phyloP scores from a whole-genome alignment of 1,140 invertebrate species.

The Piezodorus guildinii region DNA sequence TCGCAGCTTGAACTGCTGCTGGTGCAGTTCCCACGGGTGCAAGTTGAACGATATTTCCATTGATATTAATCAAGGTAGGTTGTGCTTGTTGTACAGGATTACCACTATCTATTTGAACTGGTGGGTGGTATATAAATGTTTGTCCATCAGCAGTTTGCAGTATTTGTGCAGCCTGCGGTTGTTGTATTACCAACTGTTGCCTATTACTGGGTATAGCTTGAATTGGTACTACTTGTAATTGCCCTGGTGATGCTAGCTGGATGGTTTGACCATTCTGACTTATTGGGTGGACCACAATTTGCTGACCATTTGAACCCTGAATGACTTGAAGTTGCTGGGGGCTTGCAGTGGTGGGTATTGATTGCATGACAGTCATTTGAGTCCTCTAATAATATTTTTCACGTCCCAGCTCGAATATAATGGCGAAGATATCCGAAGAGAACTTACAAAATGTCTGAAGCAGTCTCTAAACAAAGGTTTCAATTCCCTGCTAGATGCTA shows the following conservation, averaged over 20 bases:
- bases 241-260: constrained; percentile 46
- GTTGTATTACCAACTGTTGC: constrained; percentile 32
- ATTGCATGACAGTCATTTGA: constrained; percentile 35
- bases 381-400: background rate
- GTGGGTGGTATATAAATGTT: constrained; percentile 74
- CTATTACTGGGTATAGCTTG: constrained; percentile 41
- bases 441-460: background rate
- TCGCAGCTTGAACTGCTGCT: constrained; percentile 36
- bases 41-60: constrained; percentile 59
- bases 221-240: constrained; percentile 52
- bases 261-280: constrained; percentile 41
- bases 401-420: background rate
- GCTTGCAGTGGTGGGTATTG: constrained; percentile 30
- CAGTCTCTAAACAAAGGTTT: too few relatives aligned
- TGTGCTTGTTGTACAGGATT: constrained; percentile 45
- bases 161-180: constrained; percentile 55
- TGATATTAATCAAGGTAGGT: constrained; percentile 49
- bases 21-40: constrained; percentile 35
- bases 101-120: constrained; percentile 48
- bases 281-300: constrained; percentile 32
- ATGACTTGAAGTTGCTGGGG: constrained; percentile 40
- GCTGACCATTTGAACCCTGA: constrained; percentile 30
- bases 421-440: background rate
- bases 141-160: constrained; percentile 89
- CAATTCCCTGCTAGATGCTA: too few relatives aligned